Evolutionary conservation across 2,797 vertebrate genomes (phyloP).

Genomic region (Brotula barbata): DNA sequence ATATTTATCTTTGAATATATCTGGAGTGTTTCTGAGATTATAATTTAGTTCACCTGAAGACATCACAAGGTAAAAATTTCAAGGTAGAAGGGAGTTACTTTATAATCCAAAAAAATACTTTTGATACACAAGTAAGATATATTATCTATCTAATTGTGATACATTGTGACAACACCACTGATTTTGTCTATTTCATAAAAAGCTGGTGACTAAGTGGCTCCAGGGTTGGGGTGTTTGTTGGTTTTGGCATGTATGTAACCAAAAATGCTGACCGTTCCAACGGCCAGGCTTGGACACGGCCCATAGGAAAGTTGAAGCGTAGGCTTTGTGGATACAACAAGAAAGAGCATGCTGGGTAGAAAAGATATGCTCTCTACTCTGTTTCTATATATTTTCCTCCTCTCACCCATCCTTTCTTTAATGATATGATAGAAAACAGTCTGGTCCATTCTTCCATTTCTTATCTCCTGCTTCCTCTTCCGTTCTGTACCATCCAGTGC

Average conservation of each 20-base stretch:
- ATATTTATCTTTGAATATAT: too few relatives aligned
- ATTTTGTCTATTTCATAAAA: conserved; percentile 22
- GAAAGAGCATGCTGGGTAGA: conserved; percentile 24
- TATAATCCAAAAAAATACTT: too few relatives aligned
- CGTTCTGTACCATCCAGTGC: conserved; percentile 42
- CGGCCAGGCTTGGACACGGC: conserved; percentile 1
- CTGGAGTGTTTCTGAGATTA: too few relatives aligned
- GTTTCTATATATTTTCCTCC: neutral
- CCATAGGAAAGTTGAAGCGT: too few relatives aligned
- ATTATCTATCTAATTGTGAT: conserved; percentile 30
- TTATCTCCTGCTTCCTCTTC: conserved; percentile 17
- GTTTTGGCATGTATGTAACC: conserved; percentile 17
- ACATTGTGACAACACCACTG: conserved; percentile 5
- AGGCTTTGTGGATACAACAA: too few relatives aligned
- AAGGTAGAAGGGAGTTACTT: too few relatives aligned
- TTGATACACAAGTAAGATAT: too few relatives aligned
- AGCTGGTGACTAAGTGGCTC: conserved; percentile 21
- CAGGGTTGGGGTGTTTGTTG: conserved; percentile 33
- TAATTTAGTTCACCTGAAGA: too few relatives aligned
- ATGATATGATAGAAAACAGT: conserved; percentile 14
- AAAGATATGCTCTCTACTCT: neutral
- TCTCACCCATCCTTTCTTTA: conserved; percentile 20
- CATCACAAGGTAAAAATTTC: too few relatives aligned
- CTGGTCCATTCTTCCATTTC: conserved; percentile 15
- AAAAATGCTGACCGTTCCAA: conserved; percentile 5